Evolutionary conservation across 2,113 vertebrate species (phyloP), one percentile per base, ranked within the genome.

Genomic region (Pleuronectes platessa): DNA sequence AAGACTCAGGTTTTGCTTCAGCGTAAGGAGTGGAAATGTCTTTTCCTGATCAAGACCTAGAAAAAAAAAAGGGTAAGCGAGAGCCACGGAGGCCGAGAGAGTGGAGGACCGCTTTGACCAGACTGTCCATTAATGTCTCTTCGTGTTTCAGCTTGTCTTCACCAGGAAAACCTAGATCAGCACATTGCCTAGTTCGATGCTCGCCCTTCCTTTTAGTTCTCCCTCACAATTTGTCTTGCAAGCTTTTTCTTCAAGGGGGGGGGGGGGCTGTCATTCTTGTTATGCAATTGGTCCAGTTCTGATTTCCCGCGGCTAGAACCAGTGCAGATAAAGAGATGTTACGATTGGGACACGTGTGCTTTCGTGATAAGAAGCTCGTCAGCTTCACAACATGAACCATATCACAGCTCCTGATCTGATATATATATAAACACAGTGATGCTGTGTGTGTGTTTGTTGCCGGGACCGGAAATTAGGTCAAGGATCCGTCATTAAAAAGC

Each of bases 91-190:
- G 72, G 62, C 20, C 13, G 12, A 26, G 56, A 55, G 53, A 26
- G 55, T 15, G 45, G 5, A 42, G 3, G 51, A 2, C 31, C 7
- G 31, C 31, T 31, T 31, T 31, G 31, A 31, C 6, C 31, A 71
- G 64, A 40, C 24, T 24, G 60, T 85, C 74, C 64, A 77, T 83
- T 86, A 79, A 37, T 49, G 62, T 81, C 62, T 14, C 45, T 67
- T 61, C 2, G 0, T 27, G 51, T 85, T 74, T 74, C 3, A n/a
- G 27, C 51, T 71, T 17, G 18, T 76, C 61, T 40, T 24, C 4
- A 61, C 54, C 35, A 13, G 54, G 23, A 61, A 62, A 78, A 68
- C 65, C 65, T 66, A 71, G 35, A 66, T 74, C 77, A 65, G 71
- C 74, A 79, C 62, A 71, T 71, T 69, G 58, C 23, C 1, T 5